Conservation (phyloP, 2,797 vertebrate genomes). For the Scomberomorus guttatus region DNA sequence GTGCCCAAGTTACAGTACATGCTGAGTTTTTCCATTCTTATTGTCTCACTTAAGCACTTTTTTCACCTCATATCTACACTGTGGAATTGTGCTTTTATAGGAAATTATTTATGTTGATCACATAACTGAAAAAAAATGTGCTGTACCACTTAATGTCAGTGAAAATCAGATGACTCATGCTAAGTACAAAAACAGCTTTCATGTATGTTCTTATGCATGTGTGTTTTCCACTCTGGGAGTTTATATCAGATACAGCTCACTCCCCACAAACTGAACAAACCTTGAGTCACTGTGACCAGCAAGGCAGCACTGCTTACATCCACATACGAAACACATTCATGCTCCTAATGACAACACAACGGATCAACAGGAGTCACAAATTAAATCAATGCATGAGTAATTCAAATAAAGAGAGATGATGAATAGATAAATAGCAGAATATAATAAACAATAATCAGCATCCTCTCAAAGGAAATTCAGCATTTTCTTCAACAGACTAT, state of each 20-base stretch:
- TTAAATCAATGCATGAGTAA: constrained; percentile 39
- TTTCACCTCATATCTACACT: background rate
- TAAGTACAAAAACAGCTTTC: background rate
- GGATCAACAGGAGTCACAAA: constrained; percentile 26
- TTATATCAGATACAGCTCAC: constrained; percentile 10
- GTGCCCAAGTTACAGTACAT: background rate
- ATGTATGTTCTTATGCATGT: background rate
- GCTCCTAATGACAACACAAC: constrained; percentile 24
- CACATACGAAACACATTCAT: constrained; percentile 20
- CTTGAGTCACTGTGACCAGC: constrained; percentile 33
- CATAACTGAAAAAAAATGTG: background rate
- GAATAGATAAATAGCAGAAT: background rate
- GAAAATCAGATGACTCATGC: background rate
- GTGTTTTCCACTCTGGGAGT: background rate
- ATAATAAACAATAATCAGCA: constrained; percentile 6
- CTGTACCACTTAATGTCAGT: background rate
- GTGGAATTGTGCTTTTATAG: background rate
- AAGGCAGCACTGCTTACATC: constrained; percentile 13
- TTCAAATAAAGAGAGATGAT: constrained; percentile 27
- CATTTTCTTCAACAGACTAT: constrained; percentile 17
- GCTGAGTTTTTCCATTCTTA: constrained; percentile 6
- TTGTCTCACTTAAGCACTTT: background rate
- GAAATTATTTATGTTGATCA: background rate
- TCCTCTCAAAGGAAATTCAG: background rate
- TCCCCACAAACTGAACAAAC: constrained; percentile 29